A percentile compares a stretch with the other conserved stretches of the same genome.
These are phyloP conservation scores for Stichopus chloronotus DNA, from an alignment of 35 echinoderm and acorn worm species.

Conservation along the genomic window DNA sequence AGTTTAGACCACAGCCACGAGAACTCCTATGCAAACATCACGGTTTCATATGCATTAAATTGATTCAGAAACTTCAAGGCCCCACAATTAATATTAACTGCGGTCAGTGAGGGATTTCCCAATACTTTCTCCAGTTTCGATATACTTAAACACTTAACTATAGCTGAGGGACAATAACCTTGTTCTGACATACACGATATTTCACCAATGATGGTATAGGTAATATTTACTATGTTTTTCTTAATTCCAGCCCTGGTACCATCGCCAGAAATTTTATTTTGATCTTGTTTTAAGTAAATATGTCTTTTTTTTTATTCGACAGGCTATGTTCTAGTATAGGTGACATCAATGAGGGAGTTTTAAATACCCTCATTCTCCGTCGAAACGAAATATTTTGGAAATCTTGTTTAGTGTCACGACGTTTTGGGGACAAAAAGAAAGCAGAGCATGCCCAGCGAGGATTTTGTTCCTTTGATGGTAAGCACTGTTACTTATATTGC, in stretches of 20 bases:
- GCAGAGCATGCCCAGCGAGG: too few species aligned
- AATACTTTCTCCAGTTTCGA: conserved; percentile 65
- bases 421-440: too few species aligned
- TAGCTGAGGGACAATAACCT: conserved; percentile 59
- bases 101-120: conserved; percentile 26
- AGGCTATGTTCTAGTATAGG: too few species aligned
- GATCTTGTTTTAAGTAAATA: too few species aligned
- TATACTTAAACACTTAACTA: conserved; percentile 51
- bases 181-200: conserved; percentile 60
- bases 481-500: too few species aligned
- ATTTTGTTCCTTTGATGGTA: too few species aligned
- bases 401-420: too few species aligned
- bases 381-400: too few species aligned
- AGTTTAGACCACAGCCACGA: conserved; percentile 28
- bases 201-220: conserved; percentile 67
- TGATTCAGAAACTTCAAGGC: conserved; percentile 68
- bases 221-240: conserved; percentile 63
- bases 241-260: conserved; percentile 58
- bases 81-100: conserved; percentile 58
- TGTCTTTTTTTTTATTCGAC: too few species aligned
- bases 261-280: conserved; percentile 60
- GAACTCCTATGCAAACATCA: conserved; percentile 6
- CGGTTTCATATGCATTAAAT: conserved; percentile 54
- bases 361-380: too few species aligned
- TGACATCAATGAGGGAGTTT: too few species aligned